Base-by-base conservation (phyloP, 2,888 invertebrate species). In the Drosophila melanocephala region DNA sequence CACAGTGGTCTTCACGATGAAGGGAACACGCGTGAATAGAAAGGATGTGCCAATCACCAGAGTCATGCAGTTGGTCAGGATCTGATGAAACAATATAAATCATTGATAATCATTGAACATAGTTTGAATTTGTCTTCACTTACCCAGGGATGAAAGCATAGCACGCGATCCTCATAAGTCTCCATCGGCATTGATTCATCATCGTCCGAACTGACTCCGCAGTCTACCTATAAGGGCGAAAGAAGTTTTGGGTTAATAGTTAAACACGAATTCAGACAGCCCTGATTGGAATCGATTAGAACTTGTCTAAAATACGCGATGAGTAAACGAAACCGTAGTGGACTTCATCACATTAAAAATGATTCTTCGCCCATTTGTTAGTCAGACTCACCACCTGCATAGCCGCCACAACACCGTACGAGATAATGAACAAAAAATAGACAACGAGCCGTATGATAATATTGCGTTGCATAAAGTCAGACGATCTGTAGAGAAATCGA, bases 1-100 rank as follows among this genome's bases (percentile, higher is more conserved):
- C 59, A 97, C 95, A 1, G 95, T 86, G 85, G 97, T 95, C 94
- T 98, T 98, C 59, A 98, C 94, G 80, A 97, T 94, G 88, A 97
- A 97, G 79, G 97, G 97, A 32, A 98, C 96, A 87, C 97, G 95
- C 62, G 98, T 95, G 93, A 98, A 98, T 10, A 98, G 94, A 86
- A 97, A 97, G 79, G 96, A 96, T 90, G 97, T 95, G 26, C 95
- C 94, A 71, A 95, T 93, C 1, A 94, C 94, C 64, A 95, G 83
- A n/a, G 95, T 94, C 75, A 95, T 93, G 79, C 94, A 94, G 83
- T 95, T 94, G 3, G 95, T 94, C 61, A 95, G 94, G 3, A 93
- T 93, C 93, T 94, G 59, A 5, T 93, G 9, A 65, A 16, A 28
- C 5, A 5, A 3, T 3, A 0, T 16, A 9, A 5, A n/a, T 19